These are phyloP conservation scores for Rhipidura dahli DNA, from an alignment of 2,113 vertebrate genomes.

Conservation along the genomic window DNA sequence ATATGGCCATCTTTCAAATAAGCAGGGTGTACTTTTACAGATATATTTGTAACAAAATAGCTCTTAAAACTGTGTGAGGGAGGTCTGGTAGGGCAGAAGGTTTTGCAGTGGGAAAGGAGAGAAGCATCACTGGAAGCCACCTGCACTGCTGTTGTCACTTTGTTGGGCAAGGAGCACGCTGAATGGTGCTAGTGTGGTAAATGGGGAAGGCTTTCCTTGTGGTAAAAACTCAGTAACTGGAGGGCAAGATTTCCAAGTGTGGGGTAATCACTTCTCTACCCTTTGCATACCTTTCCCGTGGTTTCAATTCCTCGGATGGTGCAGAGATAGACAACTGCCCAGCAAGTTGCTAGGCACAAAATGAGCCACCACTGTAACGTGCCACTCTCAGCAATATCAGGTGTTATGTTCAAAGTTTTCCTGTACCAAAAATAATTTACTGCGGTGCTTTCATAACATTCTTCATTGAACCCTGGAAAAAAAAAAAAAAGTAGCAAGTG, in stretches of 20 bases:
- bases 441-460: constrained; percentile 80
- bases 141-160: fast-evolving
- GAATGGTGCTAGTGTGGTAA: not conserved
- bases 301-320: constrained; percentile 87
- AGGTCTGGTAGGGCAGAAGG: not conserved
- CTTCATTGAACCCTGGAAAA: constrained; percentile 75
- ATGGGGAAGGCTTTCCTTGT: not conserved
- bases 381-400: constrained; percentile 70
- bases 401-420: constrained; percentile 84
- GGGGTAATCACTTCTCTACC: not conserved
- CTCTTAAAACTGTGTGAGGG: not conserved
- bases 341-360: constrained; percentile 78
- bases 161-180: not conserved
- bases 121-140: not conserved
- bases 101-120: not conserved
- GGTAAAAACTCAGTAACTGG: not conserved
- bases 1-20: not conserved
- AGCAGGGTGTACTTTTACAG: not conserved
- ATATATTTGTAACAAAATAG: not conserved
- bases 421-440: constrained; percentile 95
- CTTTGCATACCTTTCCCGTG: constrained; percentile 81
- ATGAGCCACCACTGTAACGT: constrained; percentile 83
- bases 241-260: not conserved
- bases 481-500: not conserved
- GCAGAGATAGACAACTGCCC: constrained; percentile 85